Conservation (phyloP, 2,888 invertebrate genomes). For the Tachina lurida region DNA sequence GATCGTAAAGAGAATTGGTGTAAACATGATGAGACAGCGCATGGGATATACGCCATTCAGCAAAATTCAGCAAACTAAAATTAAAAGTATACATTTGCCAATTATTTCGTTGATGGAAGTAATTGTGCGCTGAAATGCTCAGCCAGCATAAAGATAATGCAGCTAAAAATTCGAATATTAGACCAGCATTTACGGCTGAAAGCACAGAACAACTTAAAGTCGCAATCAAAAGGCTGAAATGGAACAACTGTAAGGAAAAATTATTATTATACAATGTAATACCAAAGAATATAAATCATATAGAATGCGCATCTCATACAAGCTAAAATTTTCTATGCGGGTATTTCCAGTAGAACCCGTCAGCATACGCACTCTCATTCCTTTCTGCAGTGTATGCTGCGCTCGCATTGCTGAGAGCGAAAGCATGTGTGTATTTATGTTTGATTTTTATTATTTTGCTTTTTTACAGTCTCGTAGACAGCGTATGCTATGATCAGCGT, state of each 20-base stretch:
- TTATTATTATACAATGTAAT: conserved; percentile 43
- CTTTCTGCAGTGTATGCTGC: no score
- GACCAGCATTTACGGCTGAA: conserved; percentile 77
- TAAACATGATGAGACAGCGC: conserved; percentile 90
- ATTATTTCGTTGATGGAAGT: conserved; percentile 88
- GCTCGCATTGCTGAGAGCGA: no score
- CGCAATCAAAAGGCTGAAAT: conserved; percentile 77
- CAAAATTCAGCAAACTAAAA: conserved; percentile 85
- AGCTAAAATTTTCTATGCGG: no score
- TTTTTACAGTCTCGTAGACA: no score
- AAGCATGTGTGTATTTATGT: no score
- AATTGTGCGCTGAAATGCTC: conserved; percentile 88
- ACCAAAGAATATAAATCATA: no score
- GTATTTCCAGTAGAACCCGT: no score
- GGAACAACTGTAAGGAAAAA: conserved; percentile 73
- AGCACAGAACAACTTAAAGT: conserved; percentile 77
- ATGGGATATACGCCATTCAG: conserved; percentile 89
- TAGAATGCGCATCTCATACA: no score
- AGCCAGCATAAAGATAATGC: conserved; percentile 85
- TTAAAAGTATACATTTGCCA: conserved; percentile 91
- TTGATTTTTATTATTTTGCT: no score
- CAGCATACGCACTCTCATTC: no score
- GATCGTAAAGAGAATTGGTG: conserved; percentile 89
- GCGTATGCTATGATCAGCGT: no score
- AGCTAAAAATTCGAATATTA: conserved; percentile 80